Evolutionary conservation across 2,113 vertebrate species (phyloP).

Genomic region (Cinclus cinclus): DNA sequence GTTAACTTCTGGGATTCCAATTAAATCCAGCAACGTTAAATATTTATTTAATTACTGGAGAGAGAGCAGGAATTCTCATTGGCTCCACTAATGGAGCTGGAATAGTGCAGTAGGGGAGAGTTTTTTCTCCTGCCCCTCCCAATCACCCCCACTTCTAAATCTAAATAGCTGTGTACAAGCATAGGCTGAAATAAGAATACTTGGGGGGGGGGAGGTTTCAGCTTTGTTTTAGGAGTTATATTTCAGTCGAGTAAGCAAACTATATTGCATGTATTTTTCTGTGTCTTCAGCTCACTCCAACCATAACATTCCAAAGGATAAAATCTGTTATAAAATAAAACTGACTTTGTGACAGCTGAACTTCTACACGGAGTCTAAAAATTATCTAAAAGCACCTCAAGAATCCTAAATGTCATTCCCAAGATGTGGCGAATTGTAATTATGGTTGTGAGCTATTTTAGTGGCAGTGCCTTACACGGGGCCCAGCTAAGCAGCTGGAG

Average conservation of each 20-base stretch:
- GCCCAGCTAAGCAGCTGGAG: constrained; percentile 19
- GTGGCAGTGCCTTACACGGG: constrained; percentile 21
- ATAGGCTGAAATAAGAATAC: background rate
- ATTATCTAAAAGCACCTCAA: constrained; percentile 40
- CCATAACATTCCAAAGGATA: constrained; percentile 59
- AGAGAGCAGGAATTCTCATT: background rate
- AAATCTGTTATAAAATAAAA: constrained; percentile 53
- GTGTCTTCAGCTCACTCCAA: constrained; percentile 23
- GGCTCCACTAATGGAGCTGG: background rate
- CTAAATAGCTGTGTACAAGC: background rate
- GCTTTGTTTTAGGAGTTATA: constrained; percentile 26
- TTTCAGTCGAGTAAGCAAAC: constrained; percentile 14
- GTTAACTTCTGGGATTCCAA: constrained; percentile 52
- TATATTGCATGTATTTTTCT: constrained; percentile 13
- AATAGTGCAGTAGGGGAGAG: background rate
- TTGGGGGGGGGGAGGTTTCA: background rate
- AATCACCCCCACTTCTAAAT: background rate
- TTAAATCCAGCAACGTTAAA: constrained; percentile 11
- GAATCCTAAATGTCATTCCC: constrained; percentile 62
- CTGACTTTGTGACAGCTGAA: constrained; percentile 44
- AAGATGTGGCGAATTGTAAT: constrained; percentile 55
- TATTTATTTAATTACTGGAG: constrained; percentile 42
- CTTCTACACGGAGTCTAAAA: background rate
- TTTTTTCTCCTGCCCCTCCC: background rate
- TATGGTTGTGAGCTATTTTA: constrained; percentile 53